Base-by-base conservation (phyloP, 2,113 vertebrate species). In the Indicator maculatus region DNA sequence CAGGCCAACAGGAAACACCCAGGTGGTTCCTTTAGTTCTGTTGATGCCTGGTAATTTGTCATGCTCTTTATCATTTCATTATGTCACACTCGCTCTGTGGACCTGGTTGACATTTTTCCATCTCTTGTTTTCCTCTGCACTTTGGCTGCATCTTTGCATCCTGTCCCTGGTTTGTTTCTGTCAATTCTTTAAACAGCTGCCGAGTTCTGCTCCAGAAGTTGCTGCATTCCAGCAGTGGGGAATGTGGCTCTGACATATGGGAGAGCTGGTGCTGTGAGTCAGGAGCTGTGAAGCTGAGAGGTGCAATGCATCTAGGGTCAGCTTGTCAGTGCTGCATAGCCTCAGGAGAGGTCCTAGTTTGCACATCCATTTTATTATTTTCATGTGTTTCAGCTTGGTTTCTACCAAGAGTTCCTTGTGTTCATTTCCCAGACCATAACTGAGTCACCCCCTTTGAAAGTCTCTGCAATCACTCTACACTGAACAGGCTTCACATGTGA, bases 171-270 rank as follows among this genome's bases (percentile, higher is more conserved):
- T 93, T 95, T 94, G 83, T 95, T 97, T 96, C 96, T 94, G 85
- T 95, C 94, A 91, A 91, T 91, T 96, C 72, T 78, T 97, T 83
- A 88, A 96, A 95, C 96, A 97, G 96, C 94, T 96, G 96, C 93
- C 91, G 59, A 39, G 83, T 95, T 90, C 80, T 94, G 88, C 93
- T 94, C 96, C 93, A 96, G 95, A 95, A 88, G 95, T 93, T 94
- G 96, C 96, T 94, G 80, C 83, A 88, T 96, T 96, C 96, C 96
- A 95, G 79, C 70, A 83, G 28, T 23, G 28, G 88, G 92, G 93
- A 95, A 94, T 93, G 93, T 90, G 86, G 93, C 93, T 94, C 90
- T 90, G 90, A 95, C 96, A 94, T 88, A 86, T 72, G 86, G 92
- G 86, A 95, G 88, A 96, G 53, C 83, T 93, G 66, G 86, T 90